These are phyloP conservation scores for Cylindroiulus punctatus DNA, from an alignment of 2,888 invertebrate species.

Conservation along the genomic window DNA sequence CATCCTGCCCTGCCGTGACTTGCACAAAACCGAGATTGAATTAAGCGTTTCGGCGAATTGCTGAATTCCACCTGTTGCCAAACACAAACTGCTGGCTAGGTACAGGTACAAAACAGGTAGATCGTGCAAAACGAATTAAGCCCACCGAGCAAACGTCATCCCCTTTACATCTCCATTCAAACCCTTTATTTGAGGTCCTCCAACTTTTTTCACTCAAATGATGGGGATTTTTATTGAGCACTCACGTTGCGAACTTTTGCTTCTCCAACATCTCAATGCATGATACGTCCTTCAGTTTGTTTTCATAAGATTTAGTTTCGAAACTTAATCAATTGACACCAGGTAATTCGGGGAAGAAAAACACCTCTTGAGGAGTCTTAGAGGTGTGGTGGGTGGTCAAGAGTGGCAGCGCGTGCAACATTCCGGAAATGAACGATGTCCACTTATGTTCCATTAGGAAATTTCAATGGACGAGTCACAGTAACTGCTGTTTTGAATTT, in stretches of 20 bases:
- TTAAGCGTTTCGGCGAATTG: constrained; percentile 17
- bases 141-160: background rate
- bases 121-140: constrained; percentile 32
- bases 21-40: constrained; percentile 13
- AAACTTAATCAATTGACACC: too few species aligned
- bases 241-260: background rate
- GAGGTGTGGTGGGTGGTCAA: too few species aligned
- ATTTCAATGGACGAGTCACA: too few species aligned
- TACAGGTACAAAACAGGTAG: too few species aligned
- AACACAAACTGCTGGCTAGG: background rate
- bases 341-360: too few species aligned
- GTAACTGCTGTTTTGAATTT: too few species aligned
- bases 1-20: background rate
- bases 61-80: background rate
- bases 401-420: too few species aligned
- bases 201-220: background rate
- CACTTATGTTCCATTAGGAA: too few species aligned
- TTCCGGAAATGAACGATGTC: too few species aligned
- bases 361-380: too few species aligned
- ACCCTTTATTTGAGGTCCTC: background rate
- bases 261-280: background rate
- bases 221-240: background rate
- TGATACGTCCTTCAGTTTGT: background rate
- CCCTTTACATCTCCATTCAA: background rate
- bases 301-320: too few species aligned